These are phyloP conservation scores for Phragmatobia fuliginosa DNA, from an alignment of 2,888 invertebrate species.

Conservation along the genomic window DNA sequence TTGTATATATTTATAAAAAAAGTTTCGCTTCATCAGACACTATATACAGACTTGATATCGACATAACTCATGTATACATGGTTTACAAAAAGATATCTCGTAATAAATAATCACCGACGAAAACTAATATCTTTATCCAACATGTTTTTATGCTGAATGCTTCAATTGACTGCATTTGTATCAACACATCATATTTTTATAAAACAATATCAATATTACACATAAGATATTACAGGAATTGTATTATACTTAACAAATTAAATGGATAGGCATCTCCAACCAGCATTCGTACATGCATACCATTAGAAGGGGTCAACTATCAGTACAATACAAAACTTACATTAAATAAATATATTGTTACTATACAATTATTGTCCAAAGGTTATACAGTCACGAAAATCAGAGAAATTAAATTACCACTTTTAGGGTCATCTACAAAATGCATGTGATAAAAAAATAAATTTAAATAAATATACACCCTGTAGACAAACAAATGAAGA, in stretches of 20 bases:
- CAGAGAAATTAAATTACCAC: constrained; percentile 85
- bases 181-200: background rate
- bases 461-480: constrained; percentile 2
- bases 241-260: constrained; percentile 33
- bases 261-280: constrained; percentile 36
- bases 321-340: constrained; percentile 71
- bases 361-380: constrained; percentile 44
- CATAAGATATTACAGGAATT: constrained; percentile 16
- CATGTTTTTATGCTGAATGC: background rate
- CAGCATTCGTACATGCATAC: constrained; percentile 42
- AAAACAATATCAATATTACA: background rate
- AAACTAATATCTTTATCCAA: too few species aligned
- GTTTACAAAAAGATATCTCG: background rate
- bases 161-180: constrained; percentile 9
- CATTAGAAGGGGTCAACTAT: constrained; percentile 25
- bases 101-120: too few species aligned
- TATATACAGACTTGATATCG: background rate
- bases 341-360: constrained; percentile 72
- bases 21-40: too few species aligned
- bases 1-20: too few species aligned
- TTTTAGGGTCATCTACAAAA: constrained; percentile 66
- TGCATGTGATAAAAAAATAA: constrained; percentile 33
- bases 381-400: constrained; percentile 57
- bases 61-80: background rate
- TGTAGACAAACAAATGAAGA: constrained; percentile 13